Conservation (phyloP, 2,113 vertebrate genomes). For the Helogale parvula region DNA sequence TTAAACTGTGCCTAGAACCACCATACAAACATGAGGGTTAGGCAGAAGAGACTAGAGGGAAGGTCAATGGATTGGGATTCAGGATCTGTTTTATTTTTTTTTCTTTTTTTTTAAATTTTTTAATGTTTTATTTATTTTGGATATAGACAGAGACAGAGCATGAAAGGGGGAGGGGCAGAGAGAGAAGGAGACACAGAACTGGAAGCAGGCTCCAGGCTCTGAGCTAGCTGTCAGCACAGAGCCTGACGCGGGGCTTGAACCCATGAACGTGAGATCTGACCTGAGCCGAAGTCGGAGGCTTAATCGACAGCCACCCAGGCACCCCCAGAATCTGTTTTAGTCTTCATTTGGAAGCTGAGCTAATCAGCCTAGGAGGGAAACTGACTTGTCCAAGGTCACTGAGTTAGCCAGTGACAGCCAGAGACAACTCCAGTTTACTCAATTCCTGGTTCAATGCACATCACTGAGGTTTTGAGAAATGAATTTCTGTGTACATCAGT, state of each 20-base stretch:
- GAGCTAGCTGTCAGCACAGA: no score
- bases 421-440: neutral
- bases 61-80: neutral
- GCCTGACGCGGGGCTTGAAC: no score
- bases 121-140: no score
- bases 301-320: no score
- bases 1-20: slow-evolving; percentile 3
- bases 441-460: neutral
- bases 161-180: no score
- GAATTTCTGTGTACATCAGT: slow-evolving; percentile 18
- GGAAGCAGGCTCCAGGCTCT: no score
- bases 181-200: no score
- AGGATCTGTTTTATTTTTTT: slow-evolving; percentile 28
- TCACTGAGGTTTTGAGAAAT: slow-evolving; percentile 28
- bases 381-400: neutral
- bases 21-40: neutral
- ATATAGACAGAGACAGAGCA: no score
- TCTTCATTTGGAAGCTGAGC: slow-evolving; percentile 50
- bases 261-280: no score
- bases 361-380: neutral
- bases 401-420: slow-evolving; percentile 5
- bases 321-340: slow-evolving; percentile 22
- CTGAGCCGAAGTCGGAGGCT: no score
- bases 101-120: no score
- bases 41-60: neutral